A percentile compares a stretch with the other conserved stretches of the same genome.
Conservation (phyloP, 2,797 vertebrate genomes). For the Pseudotriccus pelzelni region DNA sequence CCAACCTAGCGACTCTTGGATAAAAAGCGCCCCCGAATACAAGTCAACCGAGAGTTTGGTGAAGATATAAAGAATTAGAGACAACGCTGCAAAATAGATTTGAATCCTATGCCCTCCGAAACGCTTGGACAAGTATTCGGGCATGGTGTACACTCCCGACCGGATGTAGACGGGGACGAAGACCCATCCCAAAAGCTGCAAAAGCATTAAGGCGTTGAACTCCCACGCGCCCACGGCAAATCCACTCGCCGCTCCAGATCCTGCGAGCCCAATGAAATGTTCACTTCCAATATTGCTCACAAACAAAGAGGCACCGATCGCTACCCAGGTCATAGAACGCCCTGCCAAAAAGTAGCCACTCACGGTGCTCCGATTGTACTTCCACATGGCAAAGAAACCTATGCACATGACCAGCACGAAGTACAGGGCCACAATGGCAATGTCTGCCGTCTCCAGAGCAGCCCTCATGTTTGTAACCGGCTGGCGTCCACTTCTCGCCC, state of each 20-base stretch:
- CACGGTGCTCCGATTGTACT: slow-evolving; percentile 94
- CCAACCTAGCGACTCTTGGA: slow-evolving; percentile 98
- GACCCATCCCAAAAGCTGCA: slow-evolving; percentile 98
- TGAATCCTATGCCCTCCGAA: slow-evolving; percentile 95
- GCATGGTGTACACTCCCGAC: slow-evolving; percentile 98
- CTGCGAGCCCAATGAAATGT: slow-evolving; percentile 98
- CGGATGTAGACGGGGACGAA: slow-evolving; percentile 98
- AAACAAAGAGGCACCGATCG: slow-evolving; percentile 95
- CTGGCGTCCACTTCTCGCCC: slow-evolving; percentile 72
- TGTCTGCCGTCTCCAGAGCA: slow-evolving; percentile 91
- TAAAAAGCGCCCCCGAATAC: slow-evolving; percentile 97
- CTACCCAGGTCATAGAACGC: slow-evolving; percentile 95
- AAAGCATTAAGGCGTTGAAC: slow-evolving; percentile 95
- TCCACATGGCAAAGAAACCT: slow-evolving; percentile 97
- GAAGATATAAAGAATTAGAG: slow-evolving; percentile 95
- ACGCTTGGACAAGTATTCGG: slow-evolving; percentile 95
- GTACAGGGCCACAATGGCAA: slow-evolving; percentile 94
- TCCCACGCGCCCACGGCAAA: slow-evolving; percentile 98
- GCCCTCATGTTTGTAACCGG: slow-evolving; percentile 81
- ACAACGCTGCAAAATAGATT: slow-evolving; percentile 93
- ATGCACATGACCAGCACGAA: slow-evolving; percentile 93
- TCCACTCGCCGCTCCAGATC: slow-evolving; percentile 96
- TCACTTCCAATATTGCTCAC: slow-evolving; percentile 99
- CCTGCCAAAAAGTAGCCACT: slow-evolving; percentile 98
- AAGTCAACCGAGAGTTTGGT: slow-evolving; percentile 98